These are phyloP conservation scores for Drosophila rufa DNA, from an alignment of 1,140 invertebrate species.

Conservation along the genomic window DNA sequence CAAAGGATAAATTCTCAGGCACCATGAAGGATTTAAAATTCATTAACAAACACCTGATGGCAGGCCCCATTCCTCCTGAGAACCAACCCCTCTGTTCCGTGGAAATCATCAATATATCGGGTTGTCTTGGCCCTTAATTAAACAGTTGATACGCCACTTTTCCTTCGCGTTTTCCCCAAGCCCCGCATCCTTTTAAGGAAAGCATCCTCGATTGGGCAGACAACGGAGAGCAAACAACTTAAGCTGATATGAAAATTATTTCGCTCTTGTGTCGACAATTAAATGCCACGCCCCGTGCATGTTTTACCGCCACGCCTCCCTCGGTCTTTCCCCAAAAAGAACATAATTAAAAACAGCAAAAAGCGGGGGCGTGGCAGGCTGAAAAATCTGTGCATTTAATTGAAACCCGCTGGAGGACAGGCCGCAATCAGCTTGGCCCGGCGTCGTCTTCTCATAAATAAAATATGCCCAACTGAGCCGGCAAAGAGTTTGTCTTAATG, in stretches of 20 bases:
- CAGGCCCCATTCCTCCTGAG: too few relatives aligned
- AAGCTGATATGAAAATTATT: conserved; percentile 65
- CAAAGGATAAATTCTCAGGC: conserved; percentile 10
- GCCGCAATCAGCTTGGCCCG: conserved; percentile 45
- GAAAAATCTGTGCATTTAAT: conserved; percentile 77
- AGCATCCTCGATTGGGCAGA: conserved; percentile 62
- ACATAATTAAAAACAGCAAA: conserved; percentile 73
- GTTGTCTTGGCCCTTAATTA: conserved; percentile 39
- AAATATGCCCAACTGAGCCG: conserved; percentile 59
- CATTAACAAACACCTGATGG: conserved; percentile 41
- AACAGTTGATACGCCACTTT: conserved; percentile 19
- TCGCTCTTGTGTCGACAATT: conserved; percentile 68
- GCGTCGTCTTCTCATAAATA: conserved; percentile 65
- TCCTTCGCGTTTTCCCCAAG: neutral
- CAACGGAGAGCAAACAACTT: conserved; percentile 44
- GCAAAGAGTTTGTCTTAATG: conserved; percentile 55
- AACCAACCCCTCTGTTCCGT: neutral
- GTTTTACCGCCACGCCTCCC: conserved; percentile 20
- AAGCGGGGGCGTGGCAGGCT: conserved; percentile 20
- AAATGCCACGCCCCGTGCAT: conserved; percentile 62
- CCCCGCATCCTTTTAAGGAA: conserved; percentile 14
- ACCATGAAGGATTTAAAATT: conserved; percentile 27
- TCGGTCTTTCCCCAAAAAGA: neutral
- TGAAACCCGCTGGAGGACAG: conserved; percentile 57
- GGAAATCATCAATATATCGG: conserved; percentile 31